Conservation (phyloP, 1,140 invertebrate species). For the Drosophila pseudoananassae region DNA sequence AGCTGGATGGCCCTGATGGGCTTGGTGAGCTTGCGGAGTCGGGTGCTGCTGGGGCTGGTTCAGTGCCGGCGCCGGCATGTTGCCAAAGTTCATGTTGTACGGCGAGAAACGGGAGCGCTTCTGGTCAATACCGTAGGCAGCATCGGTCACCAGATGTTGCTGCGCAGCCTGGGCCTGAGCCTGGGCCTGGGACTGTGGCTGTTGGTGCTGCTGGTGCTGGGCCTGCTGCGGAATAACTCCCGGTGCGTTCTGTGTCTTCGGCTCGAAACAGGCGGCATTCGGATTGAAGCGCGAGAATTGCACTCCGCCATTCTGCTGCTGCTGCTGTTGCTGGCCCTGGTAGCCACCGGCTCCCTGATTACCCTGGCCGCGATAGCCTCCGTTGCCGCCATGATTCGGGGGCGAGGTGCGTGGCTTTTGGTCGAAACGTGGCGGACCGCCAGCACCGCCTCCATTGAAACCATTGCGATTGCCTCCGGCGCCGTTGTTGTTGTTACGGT, state of each 20-base stretch:
- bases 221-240: conserved; percentile 23
- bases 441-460: conserved; percentile 40
- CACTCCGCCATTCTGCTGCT: conserved; percentile 61
- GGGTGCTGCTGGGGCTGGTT: conserved; percentile 31
- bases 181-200: conserved; percentile 18
- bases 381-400: conserved; percentile 40
- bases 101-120: conserved; percentile 68
- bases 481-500: conserved; percentile 58
- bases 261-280: conserved; percentile 72
- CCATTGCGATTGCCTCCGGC: conserved; percentile 48
- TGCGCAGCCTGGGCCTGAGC: conserved; percentile 26
- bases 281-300: conserved; percentile 70
- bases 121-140: conserved; percentile 65
- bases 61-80: conserved; percentile 65
- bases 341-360: conserved; percentile 41
- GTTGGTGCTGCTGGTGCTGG: conserved; percentile 20
- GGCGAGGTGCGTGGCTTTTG: conserved; percentile 67
- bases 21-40: conserved; percentile 18
- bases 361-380: conserved; percentile 54
- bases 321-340: conserved; percentile 51
- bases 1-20: conserved; percentile 31
- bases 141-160: conserved; percentile 46
- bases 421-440: conserved; percentile 57
- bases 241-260: conserved; percentile 51
- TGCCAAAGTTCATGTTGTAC: conserved; percentile 64